phyloP scores from a whole-genome alignment of 2,113 vertebrate species.

The Erinaceus europaeus region DNA sequence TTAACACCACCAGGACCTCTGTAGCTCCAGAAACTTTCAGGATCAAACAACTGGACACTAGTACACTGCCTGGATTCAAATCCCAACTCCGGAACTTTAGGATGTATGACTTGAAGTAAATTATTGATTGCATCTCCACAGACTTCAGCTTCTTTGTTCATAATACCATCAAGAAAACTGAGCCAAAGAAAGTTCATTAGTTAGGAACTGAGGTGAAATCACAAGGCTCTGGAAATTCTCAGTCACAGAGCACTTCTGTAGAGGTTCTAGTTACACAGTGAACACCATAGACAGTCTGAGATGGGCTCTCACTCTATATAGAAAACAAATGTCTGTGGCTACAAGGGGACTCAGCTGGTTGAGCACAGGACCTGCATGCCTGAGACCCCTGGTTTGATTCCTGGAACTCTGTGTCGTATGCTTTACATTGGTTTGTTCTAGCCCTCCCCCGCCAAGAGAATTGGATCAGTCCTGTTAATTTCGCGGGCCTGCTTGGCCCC shows the following conservation, averaged over 20 bases:
- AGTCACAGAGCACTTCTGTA: neutral
- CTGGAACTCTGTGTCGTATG: too few relatives aligned
- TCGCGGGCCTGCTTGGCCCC: too few relatives aligned
- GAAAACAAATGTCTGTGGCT: neutral
- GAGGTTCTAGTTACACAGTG: neutral
- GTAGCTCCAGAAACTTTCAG: neutral
- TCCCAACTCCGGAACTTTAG: neutral
- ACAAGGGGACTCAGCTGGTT: too few relatives aligned
- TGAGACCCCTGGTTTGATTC: too few relatives aligned
- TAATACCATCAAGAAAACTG: neutral
- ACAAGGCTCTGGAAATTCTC: neutral
- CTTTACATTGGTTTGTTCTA: too few relatives aligned
- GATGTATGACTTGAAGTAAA: neutral
- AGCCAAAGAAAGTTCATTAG: neutral
- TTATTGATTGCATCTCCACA: neutral
- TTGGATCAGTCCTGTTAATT: too few relatives aligned
- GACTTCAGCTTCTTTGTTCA: too few relatives aligned
- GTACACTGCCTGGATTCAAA: neutral
- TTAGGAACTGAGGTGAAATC: neutral
- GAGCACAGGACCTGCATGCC: too few relatives aligned
- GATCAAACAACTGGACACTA: neutral
- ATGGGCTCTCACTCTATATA: neutral
- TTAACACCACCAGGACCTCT: neutral
- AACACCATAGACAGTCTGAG: neutral
- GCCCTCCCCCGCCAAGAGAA: too few relatives aligned